Evolutionary conservation across 1,140 invertebrate genomes (phyloP).

Genomic region (Aphelenchoides fujianensis): DNA sequence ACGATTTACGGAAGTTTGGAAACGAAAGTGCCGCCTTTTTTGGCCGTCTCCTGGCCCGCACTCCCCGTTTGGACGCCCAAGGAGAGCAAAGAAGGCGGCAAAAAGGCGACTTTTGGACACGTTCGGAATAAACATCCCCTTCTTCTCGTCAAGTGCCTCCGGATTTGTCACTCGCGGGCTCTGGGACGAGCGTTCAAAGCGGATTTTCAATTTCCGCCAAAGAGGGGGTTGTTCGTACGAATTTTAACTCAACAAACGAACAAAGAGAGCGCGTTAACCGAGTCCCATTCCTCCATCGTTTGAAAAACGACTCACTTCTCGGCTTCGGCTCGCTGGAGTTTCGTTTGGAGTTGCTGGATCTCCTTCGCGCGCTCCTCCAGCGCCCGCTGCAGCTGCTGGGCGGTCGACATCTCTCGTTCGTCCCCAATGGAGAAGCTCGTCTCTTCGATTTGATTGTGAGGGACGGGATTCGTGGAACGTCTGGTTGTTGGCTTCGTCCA

Average conservation of each 20-base stretch:
- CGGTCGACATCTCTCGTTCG: not conserved
- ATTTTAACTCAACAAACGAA: conserved; percentile 1
- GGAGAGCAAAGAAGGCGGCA: not conserved
- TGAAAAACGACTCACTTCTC: conserved; percentile 14
- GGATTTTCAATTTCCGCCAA: too few species aligned
- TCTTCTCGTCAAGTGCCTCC: too few species aligned
- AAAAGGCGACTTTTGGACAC: not conserved
- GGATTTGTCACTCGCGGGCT: too few species aligned
- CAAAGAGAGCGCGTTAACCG: too few species aligned
- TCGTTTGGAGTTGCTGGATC: conserved; percentile 14
- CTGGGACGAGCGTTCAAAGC: too few species aligned
- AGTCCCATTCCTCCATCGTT: not conserved
- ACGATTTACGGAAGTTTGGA: too few species aligned
- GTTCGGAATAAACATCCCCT: not conserved
- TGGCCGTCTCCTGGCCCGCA: not conserved
- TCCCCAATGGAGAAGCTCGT: too few species aligned
- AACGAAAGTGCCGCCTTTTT: conserved; percentile 2
- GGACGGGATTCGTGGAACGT: too few species aligned
- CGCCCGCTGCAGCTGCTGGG: not conserved
- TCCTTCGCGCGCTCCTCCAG: conserved; percentile 21
- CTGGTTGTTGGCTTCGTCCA: too few species aligned
- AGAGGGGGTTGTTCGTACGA: too few species aligned
- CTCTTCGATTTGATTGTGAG: too few species aligned
- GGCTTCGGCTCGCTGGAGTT: conserved; percentile 5
- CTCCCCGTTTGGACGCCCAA: too few species aligned